phyloP scores from a whole-genome alignment of 2,888 invertebrate genomes.

The Rhingia campestris region DNA sequence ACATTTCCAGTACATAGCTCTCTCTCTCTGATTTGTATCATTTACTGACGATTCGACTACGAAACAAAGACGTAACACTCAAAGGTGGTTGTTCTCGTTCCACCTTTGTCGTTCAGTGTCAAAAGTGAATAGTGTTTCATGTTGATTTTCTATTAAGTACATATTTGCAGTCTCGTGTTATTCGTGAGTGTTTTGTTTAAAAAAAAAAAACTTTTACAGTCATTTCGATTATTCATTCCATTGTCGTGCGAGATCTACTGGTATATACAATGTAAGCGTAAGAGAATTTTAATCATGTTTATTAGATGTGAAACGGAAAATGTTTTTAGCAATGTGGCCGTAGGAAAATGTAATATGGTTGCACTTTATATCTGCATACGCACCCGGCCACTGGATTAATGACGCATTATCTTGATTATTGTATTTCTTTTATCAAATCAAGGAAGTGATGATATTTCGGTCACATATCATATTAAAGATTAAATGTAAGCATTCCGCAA shows the following conservation, averaged over 20 bases:
- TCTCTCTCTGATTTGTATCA: conserved; percentile 11
- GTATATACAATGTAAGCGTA: conserved; percentile 6
- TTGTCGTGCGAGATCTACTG: background rate
- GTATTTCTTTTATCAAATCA: background rate
- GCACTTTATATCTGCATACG: background rate
- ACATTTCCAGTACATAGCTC: background rate
- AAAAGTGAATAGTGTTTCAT: conserved; percentile 34
- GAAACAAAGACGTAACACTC: background rate
- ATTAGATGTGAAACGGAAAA: background rate
- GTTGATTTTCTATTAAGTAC: conserved; percentile 30
- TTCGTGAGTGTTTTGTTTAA: conserved; percentile 29
- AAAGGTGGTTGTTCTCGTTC: conserved; percentile 1
- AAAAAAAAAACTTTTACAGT: background rate
- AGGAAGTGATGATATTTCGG: background rate
- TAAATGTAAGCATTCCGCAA: too few relatives aligned
- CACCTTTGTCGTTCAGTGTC: conserved; percentile 39
- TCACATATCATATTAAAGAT: background rate
- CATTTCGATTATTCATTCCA: background rate
- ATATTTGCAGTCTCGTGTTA: conserved; percentile 21
- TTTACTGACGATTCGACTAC: background rate
- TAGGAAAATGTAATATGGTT: background rate
- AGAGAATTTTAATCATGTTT: background rate
- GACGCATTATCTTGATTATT: background rate
- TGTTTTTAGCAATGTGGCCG: background rate
- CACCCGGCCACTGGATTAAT: conserved; percentile 1